Conservation (phyloP, 2,113 vertebrate genomes). For the Scalopus aquaticus region DNA sequence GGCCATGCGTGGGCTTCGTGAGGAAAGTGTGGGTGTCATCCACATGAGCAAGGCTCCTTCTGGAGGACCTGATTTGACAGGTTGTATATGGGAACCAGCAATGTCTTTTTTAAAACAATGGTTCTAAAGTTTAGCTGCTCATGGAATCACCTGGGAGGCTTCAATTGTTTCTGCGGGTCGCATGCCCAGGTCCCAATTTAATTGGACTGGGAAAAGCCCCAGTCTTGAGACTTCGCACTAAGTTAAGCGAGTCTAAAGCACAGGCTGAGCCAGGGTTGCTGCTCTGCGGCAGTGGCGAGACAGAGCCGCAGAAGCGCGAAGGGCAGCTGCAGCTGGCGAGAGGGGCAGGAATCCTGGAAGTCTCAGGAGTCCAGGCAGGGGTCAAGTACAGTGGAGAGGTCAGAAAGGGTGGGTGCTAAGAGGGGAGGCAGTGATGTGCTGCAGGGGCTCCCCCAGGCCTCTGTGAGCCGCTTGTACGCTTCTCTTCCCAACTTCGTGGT, state of each 20-base stretch:
- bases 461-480: fast-evolving
- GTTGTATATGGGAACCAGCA: background rate
- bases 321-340: fast-evolving
- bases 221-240: fast-evolving
- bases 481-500: background rate
- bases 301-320: too few species aligned
- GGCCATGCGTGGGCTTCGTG: background rate
- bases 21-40: background rate
- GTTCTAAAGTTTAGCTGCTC: background rate
- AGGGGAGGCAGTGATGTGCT: too few species aligned
- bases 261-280: background rate
- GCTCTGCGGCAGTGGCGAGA: background rate
- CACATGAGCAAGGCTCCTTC: background rate
- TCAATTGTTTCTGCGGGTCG: too few species aligned
- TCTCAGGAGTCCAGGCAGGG: background rate
- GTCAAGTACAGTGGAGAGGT: background rate
- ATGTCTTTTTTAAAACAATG: background rate
- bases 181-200: background rate
- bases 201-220: background rate
- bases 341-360: background rate
- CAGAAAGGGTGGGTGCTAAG: background rate
- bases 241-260: background rate
- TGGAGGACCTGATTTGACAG: background rate
- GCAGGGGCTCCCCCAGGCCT: background rate
- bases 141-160: background rate